These are phyloP conservation scores for Poliocrania exsul DNA, from an alignment of 2,797 vertebrate genomes.

Conservation along the genomic window DNA sequence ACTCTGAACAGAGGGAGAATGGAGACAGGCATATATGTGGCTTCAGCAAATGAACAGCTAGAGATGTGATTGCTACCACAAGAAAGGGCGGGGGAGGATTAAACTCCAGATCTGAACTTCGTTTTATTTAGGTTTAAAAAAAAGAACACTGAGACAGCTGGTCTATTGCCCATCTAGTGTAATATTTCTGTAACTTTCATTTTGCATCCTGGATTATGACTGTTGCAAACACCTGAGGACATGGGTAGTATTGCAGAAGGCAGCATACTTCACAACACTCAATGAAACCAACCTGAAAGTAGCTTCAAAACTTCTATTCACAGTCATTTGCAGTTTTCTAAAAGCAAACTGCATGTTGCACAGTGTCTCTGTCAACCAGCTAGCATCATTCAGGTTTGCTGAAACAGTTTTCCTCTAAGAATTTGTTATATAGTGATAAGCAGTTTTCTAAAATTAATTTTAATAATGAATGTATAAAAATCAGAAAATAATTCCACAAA, in stretches of 20 bases:
- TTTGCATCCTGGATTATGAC: not conserved
- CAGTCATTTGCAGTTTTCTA: not conserved
- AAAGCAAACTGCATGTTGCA: not conserved
- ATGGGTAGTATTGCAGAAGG: not conserved
- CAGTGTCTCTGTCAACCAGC: not conserved
- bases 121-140: not conserved
- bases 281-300: not conserved
- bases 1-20: not conserved
- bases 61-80: not conserved
- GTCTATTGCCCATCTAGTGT: not conserved
- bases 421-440: not conserved
- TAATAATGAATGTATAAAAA: not conserved
- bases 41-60: not conserved
- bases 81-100: rapidly evolving
- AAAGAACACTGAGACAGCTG: not conserved
- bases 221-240: not conserved
- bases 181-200: not conserved
- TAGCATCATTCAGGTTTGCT: not conserved
- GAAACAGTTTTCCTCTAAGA: not conserved
- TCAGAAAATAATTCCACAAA: not conserved
- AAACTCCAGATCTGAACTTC: not conserved
- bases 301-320: not conserved
- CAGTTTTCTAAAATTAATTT: not conserved
- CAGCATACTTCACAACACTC: not conserved
- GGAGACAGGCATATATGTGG: not conserved